Evolutionary conservation across 1,140 invertebrate species (phyloP).

Genomic region (Drosophila pruinosa): DNA sequence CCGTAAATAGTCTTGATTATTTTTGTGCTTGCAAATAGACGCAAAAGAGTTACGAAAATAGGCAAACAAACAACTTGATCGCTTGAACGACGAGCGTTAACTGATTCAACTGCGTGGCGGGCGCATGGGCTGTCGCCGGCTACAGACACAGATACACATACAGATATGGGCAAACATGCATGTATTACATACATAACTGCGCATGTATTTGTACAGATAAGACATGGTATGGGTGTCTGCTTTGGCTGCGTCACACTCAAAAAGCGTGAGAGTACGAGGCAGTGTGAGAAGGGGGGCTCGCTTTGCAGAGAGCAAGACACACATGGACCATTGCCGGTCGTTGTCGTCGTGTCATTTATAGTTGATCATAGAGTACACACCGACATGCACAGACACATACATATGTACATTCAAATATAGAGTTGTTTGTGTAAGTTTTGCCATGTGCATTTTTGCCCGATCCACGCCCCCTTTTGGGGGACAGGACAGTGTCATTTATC

Average conservation of each 20-base stretch:
- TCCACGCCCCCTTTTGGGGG: constrained; percentile 9
- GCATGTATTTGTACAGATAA: constrained; percentile 7
- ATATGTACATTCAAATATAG: not conserved
- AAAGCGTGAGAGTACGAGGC: not conserved
- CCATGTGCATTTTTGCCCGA: constrained; percentile 15
- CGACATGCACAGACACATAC: not conserved
- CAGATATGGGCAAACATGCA: not conserved
- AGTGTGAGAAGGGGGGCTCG: constrained; percentile 2
- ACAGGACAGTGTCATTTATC: not conserved
- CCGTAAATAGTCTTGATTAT: constrained; percentile 6
- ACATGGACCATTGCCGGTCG: constrained; percentile 6
- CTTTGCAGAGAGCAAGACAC: not conserved
- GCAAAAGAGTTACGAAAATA: not conserved
- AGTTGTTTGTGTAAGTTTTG: constrained; percentile 5
- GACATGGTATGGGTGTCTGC: constrained; percentile 2
- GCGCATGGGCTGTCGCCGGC: constrained; percentile 51
- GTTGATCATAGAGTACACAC: not conserved
- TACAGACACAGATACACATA: constrained; percentile 10
- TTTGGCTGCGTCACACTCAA: constrained; percentile 24
- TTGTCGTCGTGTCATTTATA: constrained; percentile 2
- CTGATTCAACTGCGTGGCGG: constrained; percentile 60
- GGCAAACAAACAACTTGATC: constrained; percentile 62
- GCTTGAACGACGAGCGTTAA: constrained; percentile 62
- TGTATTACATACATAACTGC: not conserved
- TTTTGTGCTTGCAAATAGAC: not conserved